These are phyloP conservation scores for Ahaetulla prasina DNA, from an alignment of 2,113 vertebrate genomes.

Conservation along the genomic window DNA sequence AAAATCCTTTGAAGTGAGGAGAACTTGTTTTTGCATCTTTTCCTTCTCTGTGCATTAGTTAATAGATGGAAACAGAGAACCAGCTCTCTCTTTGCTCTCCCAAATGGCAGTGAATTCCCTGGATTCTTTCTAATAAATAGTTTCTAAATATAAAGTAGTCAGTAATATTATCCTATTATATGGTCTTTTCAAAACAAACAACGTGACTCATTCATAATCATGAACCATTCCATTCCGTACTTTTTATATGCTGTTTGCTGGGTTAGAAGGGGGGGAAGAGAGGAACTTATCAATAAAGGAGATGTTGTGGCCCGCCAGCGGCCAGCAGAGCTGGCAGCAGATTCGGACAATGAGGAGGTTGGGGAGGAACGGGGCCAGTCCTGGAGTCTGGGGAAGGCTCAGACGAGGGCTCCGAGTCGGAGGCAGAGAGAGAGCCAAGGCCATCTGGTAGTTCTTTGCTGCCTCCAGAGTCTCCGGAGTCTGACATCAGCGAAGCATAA, in stretches of 20 bases:
- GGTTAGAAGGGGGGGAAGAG: too few relatives aligned
- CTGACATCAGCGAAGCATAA: too few relatives aligned
- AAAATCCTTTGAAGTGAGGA: constrained; percentile 51
- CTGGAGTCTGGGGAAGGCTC: too few relatives aligned
- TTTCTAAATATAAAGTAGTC: constrained; percentile 20
- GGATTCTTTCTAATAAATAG: not conserved
- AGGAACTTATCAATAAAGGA: not conserved
- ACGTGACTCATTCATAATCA: not conserved
- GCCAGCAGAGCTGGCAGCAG: too few relatives aligned
- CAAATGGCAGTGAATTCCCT: not conserved
- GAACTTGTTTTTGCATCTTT: constrained; percentile 9
- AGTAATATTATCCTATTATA: not conserved
- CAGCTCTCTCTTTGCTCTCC: not conserved
- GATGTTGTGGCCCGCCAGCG: too few relatives aligned
- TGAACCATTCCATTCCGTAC: not conserved
- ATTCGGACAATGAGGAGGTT: too few relatives aligned
- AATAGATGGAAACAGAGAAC: constrained; percentile 28
- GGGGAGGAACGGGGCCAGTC: too few relatives aligned
- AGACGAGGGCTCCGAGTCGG: too few relatives aligned
- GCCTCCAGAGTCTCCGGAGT: too few relatives aligned
- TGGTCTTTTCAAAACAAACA: not conserved
- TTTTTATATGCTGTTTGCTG: not conserved
- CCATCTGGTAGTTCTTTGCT: too few relatives aligned
- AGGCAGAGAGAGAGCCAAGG: too few relatives aligned
- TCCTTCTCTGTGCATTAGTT: constrained; percentile 46